Base-by-base conservation (phyloP, 2,888 invertebrate genomes). In the Carabus problematicus region DNA sequence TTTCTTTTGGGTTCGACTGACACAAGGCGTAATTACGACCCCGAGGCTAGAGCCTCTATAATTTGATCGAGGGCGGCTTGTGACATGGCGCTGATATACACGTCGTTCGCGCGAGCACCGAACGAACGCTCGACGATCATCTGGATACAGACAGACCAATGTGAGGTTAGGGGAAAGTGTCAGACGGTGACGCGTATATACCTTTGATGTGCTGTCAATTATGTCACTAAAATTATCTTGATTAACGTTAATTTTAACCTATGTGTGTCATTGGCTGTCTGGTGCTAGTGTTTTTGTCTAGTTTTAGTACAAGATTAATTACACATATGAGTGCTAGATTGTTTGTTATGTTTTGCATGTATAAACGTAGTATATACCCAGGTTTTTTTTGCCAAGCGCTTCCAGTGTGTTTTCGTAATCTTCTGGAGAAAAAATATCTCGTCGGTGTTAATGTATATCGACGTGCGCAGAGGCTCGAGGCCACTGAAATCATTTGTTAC, bases 11-110 rank as follows among this genome's bases (percentile, higher is more conserved):
- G 61, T 67, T 60, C 60, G 69, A 56, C 69, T 75, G 77, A 71
- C 78, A 76, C 79, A 79, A 76, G 75, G 78, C 79, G 78, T 81
- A 81, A 81, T 81, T 81, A 81, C 79, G 47, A 79, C 80, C 79
- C 79, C 76, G 75, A 73, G 77, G 78, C 77, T 41, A 69, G 75
- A 75, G 76, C 75, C 79, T 56, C 69, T 79, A 79, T 80, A 80
- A 80, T 80, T 80, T 79, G 76, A 77, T 77, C 75, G 78, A 78
- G 79, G 79, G 79, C 78, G 79, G 77, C 76, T 19, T 75, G 76
- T 76, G 75, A 67, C 67, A 67, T 47, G 59, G 66, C 67, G 67
- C 54, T 67, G 67, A 67, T 67, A 60, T 67, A 67, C 60, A 67
- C 67, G 52, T 58, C 59, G 49, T n/a, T 39, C 9, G 14, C 29